These are phyloP conservation scores for Holocentrus rufus DNA, from an alignment of 2,797 vertebrate genomes.

Conservation along the genomic window DNA sequence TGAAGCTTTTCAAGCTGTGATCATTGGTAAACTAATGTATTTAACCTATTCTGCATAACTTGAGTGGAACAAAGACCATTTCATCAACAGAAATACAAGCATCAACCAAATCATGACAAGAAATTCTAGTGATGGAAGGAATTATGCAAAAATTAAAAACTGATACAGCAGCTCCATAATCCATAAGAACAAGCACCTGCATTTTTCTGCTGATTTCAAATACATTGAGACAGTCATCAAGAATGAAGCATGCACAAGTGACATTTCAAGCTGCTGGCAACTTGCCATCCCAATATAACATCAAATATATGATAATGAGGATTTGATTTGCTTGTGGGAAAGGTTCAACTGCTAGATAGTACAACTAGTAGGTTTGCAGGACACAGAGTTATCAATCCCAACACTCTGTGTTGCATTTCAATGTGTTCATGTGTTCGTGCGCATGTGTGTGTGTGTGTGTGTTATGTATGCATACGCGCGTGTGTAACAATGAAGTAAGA, in stretches of 20 bases:
- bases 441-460: conserved; percentile 6
- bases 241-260: conserved; percentile 4
- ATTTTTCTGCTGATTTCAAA: conserved; percentile 21
- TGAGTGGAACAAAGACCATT: neutral
- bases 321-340: conserved; percentile 34
- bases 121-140: neutral
- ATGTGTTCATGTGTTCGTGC: conserved; percentile 4
- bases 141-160: conserved; percentile 6
- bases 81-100: neutral
- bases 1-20: conserved; percentile 13
- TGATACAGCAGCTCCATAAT: neutral
- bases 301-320: conserved; percentile 43
- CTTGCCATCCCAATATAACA: conserved; percentile 36
- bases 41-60: neutral
- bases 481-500: conserved; percentile 25
- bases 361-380: conserved; percentile 27
- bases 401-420: conserved; percentile 46
- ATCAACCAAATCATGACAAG: conserved; percentile 20
- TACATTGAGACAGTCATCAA: neutral
- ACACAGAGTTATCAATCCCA: conserved; percentile 20
- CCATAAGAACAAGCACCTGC: neutral
- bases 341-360: conserved; percentile 22
- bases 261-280: conserved; percentile 29
- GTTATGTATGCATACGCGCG: conserved; percentile 5
- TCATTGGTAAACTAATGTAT: conserved; percentile 17